Evolutionary conservation across 2,888 invertebrate genomes (phyloP).

Genomic region (Drosophila borealis): DNA sequence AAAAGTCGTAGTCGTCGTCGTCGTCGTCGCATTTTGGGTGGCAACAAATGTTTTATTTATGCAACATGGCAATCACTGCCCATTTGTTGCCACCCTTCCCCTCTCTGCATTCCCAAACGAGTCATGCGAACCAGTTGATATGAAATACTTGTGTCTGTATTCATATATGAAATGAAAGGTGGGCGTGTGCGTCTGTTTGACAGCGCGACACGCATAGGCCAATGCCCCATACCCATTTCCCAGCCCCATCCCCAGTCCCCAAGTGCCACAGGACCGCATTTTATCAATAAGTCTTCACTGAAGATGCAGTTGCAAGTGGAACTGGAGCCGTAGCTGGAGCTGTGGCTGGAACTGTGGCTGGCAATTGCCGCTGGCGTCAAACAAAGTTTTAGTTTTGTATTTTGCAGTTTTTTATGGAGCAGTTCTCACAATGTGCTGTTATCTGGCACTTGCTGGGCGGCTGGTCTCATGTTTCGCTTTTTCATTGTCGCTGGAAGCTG

Average conservation of each 20-base stretch:
- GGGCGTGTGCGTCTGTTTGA: constrained; percentile 47
- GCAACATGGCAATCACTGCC: constrained; percentile 9
- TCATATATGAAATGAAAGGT: constrained; percentile 38
- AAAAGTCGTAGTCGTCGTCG: constrained; percentile 37
- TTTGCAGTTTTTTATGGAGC: constrained; percentile 46
- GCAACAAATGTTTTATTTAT: constrained; percentile 62
- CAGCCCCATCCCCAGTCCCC: constrained; percentile 8
- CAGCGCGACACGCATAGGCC: constrained; percentile 36
- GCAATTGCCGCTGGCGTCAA: constrained; percentile 33
- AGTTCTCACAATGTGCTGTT: constrained; percentile 69
- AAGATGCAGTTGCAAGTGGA: constrained; percentile 16
- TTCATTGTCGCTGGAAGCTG: constrained; percentile 58
- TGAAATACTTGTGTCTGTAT: constrained; percentile 35
- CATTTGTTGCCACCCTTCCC: neutral
- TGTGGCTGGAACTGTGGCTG: constrained; percentile 13
- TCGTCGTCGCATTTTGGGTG: constrained; percentile 42
- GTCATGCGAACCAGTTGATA: constrained; percentile 39
- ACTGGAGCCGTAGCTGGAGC: constrained; percentile 1
- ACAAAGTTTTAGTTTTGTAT: constrained; percentile 41
- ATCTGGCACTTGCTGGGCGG: constrained; percentile 71
- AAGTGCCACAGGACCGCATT: constrained; percentile 29
- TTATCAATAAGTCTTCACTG: constrained; percentile 52
- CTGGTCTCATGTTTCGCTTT: constrained; percentile 69
- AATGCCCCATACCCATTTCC: constrained; percentile 38
- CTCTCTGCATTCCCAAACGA: constrained; percentile 11